A percentile compares a stretch with the other conserved stretches of the same genome.
phyloP scores from a whole-genome alignment of 1,140 invertebrate genomes.

The Sitophilus oryzae region DNA sequence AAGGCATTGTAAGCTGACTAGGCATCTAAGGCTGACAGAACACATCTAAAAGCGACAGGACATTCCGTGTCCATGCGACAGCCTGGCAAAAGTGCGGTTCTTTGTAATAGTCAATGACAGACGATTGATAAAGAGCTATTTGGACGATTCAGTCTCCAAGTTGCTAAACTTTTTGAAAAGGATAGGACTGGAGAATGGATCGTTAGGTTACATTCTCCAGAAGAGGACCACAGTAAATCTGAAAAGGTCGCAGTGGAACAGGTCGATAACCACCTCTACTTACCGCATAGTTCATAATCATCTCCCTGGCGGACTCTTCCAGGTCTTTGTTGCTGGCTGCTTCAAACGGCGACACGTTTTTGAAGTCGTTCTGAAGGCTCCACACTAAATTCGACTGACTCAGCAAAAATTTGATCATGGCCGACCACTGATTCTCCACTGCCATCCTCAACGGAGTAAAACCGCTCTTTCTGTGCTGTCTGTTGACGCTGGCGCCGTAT shows the following conservation, averaged over 20 bases:
- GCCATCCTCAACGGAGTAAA: constrained; percentile 54
- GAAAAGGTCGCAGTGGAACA: constrained; percentile 7
- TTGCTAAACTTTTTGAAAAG: too few relatives aligned
- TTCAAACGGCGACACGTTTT: constrained; percentile 26
- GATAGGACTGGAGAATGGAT: too few relatives aligned
- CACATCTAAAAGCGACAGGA: too few relatives aligned
- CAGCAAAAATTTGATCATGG: constrained; percentile 50
- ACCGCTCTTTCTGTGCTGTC: constrained; percentile 48
- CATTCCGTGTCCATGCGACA: too few relatives aligned
- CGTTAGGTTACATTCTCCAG: too few relatives aligned
- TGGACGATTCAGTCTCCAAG: too few relatives aligned
- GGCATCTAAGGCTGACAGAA: too few relatives aligned
- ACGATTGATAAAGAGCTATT: too few relatives aligned
- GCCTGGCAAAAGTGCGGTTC: too few relatives aligned
- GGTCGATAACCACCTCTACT: neutral
- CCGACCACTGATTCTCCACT: constrained; percentile 45
- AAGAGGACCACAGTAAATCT: too few relatives aligned
- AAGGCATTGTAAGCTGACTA: too few relatives aligned
- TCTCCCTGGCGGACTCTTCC: constrained; percentile 20
- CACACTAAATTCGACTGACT: constrained; percentile 32
- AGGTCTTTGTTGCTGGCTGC: constrained; percentile 26
- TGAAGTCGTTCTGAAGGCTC: constrained; percentile 24
- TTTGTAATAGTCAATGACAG: too few relatives aligned
- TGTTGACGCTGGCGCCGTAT: constrained; percentile 48
- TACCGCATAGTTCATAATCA: constrained; percentile 32